Evolutionary conservation across 2,888 invertebrate species (phyloP), one percentile per base, ranked within the genome.

Genomic region (Sussaba pulchella): DNA sequence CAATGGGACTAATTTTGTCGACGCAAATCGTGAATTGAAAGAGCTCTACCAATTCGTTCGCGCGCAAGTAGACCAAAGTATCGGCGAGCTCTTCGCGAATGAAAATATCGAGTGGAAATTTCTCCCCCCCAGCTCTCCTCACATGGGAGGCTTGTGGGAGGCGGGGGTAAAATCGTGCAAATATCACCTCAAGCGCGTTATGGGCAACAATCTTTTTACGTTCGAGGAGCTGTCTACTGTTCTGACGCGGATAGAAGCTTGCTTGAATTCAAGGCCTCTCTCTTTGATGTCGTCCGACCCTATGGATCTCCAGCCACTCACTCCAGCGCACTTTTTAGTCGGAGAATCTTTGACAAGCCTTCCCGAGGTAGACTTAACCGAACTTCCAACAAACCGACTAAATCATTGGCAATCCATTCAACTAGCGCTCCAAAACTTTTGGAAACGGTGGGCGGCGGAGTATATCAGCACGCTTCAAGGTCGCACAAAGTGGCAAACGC

Each of bases 91-190:
- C 6, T 31, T 31, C 31, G 31, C 31, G 6, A 31, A 31, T 6
- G 57, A 79, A 3, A 26, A 36, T 10, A 75, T 85, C 4, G 39
- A 75, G 9, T 88, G 87, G 87, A 66, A 85, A 9, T 89, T 87
- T 57, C 86, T 84, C n/a, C 41, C 85, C 86, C 2, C 83, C 86
- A 50, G 70, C 24, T 77, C 85, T 10, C 86, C 85, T 2, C 84
- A 87, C 54, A 85, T 85, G 52, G 87, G 87, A 5, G 87, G 87
- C 2, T 50, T 87, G 6, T 86, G 85, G 86, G 87, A 88, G 57
- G 82, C 86, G 10, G 84, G 78, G 6, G 84, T 87, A 0, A 86
- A 87, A 26, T 78, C 83, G 1, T 81, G 82, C 1, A 88, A 88
- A 70, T 66, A 31, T 31, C 86, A 87, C 52, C 57, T 87, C 2